phyloP scores from a whole-genome alignment of 2,888 invertebrate genomes.

The Papilio elwesi region DNA sequence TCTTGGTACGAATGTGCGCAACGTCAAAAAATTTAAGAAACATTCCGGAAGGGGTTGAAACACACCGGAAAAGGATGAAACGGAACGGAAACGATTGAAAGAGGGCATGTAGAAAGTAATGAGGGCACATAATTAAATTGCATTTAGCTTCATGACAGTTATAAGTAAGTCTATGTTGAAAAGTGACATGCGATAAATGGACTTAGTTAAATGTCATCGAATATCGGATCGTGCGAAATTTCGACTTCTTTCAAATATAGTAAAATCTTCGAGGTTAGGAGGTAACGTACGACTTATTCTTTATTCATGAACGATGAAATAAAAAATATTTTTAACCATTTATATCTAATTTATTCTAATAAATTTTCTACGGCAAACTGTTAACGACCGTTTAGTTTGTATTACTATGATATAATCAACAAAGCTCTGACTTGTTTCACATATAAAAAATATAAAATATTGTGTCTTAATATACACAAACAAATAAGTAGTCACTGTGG shows the following conservation, averaged over 20 bases:
- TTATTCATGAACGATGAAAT: constrained; percentile 18
- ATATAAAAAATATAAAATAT: too few relatives aligned
- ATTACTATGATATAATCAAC: not conserved
- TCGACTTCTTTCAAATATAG: not conserved
- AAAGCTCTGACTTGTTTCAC: too few relatives aligned
- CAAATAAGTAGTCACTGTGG: too few relatives aligned
- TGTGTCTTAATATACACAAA: too few relatives aligned
- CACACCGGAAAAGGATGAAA: not conserved
- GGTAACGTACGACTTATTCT: not conserved
- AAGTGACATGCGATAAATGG: not conserved
- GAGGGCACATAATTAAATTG: not conserved
- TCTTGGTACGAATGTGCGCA: not conserved
- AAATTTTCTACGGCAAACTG: not conserved
- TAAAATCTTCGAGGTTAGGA: not conserved
- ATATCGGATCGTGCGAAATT: not conserved
- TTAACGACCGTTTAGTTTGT: not conserved
- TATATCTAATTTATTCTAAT: constrained; percentile 11
- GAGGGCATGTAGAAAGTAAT: not conserved
- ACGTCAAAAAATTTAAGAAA: not conserved
- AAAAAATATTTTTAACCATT: not conserved
- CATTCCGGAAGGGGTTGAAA: not conserved
- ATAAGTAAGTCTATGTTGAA: not conserved
- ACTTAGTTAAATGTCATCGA: not conserved
- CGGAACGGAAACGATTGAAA: not conserved
- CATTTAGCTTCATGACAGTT: not conserved